These are phyloP conservation scores for Axea sp. DNA, from an alignment of 2,888 invertebrate species.

Conservation along the genomic window DNA sequence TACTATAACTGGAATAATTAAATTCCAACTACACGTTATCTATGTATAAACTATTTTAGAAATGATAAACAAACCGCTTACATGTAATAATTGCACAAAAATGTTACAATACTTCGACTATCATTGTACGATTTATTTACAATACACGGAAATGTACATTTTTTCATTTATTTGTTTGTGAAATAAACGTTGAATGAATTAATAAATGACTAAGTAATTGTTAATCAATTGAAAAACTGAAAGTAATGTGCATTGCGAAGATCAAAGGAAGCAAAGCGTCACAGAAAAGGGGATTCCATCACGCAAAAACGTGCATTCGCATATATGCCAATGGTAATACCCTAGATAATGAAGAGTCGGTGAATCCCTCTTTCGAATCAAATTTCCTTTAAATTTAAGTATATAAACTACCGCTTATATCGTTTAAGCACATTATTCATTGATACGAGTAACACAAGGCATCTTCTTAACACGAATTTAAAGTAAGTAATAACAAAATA, in stretches of 20 bases:
- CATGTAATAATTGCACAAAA: no score
- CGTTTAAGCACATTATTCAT: constrained; percentile 26
- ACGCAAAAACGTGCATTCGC: constrained; percentile 6
- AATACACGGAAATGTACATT: no score
- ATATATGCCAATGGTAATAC: constrained; percentile 31
- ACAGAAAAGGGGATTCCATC: constrained; percentile 30
- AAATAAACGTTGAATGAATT: no score
- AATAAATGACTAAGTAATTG: constrained; percentile 21
- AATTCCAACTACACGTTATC: constrained; percentile 18
- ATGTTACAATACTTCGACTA: no score
- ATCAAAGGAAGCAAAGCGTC: constrained; percentile 25
- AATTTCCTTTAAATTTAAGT: constrained; percentile 49
- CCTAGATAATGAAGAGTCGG: constrained; percentile 45
- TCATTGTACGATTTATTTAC: no score
- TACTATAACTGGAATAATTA: constrained; percentile 16
- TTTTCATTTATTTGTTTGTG: no score
- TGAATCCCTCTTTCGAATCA: constrained; percentile 33
- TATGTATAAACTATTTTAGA: constrained; percentile 8
- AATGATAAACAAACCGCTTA: constrained; percentile 7
- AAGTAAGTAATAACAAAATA: not conserved
- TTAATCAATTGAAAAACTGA: constrained; percentile 11
- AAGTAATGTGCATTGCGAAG: constrained; percentile 16
- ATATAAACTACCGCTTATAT: constrained; percentile 44
- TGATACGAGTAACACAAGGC: constrained; percentile 3
- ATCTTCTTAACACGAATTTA: constrained; percentile 23